Evolutionary conservation across 2,113 vertebrate genomes (phyloP).

Genomic region (Nibea albiflora): DNA sequence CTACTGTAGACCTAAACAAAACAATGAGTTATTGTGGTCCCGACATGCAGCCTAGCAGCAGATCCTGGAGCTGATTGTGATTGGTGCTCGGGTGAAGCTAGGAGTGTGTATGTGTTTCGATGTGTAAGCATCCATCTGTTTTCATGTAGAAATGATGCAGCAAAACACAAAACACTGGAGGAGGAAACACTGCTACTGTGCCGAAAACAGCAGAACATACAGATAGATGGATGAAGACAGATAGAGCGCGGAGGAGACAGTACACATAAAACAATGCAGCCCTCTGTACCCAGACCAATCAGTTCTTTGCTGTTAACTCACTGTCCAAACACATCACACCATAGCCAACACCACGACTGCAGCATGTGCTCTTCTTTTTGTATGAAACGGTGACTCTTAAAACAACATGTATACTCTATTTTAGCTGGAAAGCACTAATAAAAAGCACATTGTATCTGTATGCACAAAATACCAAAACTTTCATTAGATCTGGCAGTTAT

Average conservation of each 20-base stretch:
- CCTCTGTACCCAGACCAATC: slow-evolving; percentile 44
- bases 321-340: slow-evolving; percentile 40
- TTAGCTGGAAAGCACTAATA: background rate
- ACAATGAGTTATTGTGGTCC: background rate
- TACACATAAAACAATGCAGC: slow-evolving; percentile 48
- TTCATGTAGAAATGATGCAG: slow-evolving; percentile 14
- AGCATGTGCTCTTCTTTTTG: background rate
- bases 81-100: background rate
- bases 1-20: background rate
- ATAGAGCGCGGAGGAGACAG: slow-evolving; percentile 38
- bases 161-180: slow-evolving; percentile 14
- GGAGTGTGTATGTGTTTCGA: background rate
- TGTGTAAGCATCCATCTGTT: background rate
- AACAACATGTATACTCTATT: background rate
- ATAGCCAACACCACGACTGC: slow-evolving; percentile 10
- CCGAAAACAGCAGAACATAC: slow-evolving; percentile 1
- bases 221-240: background rate
- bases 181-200: background rate
- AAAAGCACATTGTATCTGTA: background rate
- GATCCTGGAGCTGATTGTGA: slow-evolving; percentile 14
- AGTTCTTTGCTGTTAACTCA: slow-evolving; percentile 40
- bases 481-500: background rate
- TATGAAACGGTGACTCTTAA: background rate
- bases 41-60: slow-evolving; percentile 11
- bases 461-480: background rate